Conservation (phyloP, 2,888 invertebrate species). For the Fragum sueziense region DNA sequence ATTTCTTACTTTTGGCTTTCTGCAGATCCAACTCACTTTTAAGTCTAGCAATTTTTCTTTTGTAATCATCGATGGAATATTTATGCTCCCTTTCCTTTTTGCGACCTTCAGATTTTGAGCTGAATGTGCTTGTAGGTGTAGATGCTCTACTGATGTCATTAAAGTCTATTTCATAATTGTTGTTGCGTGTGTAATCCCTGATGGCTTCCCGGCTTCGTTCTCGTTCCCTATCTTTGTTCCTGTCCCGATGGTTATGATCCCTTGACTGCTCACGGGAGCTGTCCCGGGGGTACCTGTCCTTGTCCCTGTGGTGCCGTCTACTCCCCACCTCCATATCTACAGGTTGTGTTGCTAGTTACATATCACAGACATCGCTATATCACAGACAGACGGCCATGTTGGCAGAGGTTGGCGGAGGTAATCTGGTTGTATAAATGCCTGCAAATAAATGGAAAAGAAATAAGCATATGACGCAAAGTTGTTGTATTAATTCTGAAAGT, state of each 20-base stretch:
- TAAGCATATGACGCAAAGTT: no score
- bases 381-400: neutral
- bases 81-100: constrained; percentile 62
- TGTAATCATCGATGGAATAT: constrained; percentile 64
- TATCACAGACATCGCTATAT: neutral
- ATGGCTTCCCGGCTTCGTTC: constrained; percentile 13
- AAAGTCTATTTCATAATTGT: constrained; percentile 73
- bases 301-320: constrained; percentile 14
- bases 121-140: constrained; percentile 72
- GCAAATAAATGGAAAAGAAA: neutral
- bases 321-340: constrained; percentile 2
- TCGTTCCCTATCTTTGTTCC: neutral
- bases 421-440: constrained; percentile 16
- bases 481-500: no score
- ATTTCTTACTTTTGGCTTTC: constrained; percentile 69
- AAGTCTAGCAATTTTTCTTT: constrained; percentile 67
- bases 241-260: neutral
- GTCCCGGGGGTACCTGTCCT: constrained; percentile 6
- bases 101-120: constrained; percentile 72
- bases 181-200: constrained; percentile 35
- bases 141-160: constrained; percentile 76
- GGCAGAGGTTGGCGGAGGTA: constrained; percentile 19
- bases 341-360: neutral
- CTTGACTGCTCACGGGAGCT: neutral
- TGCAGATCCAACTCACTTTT: constrained; percentile 76